Percentiles rank a stretch among this genome's conserved stretches.
Conservation (phyloP, 2,888 invertebrate species). For the Sturmia bella region DNA sequence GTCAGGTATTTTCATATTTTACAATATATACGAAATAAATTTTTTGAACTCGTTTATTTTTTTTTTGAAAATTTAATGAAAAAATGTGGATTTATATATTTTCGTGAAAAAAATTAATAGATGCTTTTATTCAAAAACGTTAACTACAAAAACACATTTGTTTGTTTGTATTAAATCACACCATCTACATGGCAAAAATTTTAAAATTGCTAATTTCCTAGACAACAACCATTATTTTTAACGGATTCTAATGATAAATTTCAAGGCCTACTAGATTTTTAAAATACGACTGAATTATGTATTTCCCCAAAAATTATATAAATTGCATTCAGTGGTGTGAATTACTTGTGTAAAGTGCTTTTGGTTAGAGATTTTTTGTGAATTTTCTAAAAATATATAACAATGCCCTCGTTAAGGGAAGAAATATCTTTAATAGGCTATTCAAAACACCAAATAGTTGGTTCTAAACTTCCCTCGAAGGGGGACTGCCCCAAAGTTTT, state of each 20-base stretch:
- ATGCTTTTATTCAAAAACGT: too few species aligned
- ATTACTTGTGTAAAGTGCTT: background rate
- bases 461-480: conserved; percentile 3
- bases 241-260: background rate
- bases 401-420: conserved; percentile 1
- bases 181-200: background rate
- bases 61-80: too few species aligned
- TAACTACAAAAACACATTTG: too few species aligned
- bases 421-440: background rate
- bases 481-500: conserved; percentile 1
- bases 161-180: too few species aligned
- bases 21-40: too few species aligned
- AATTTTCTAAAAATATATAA: background rate
- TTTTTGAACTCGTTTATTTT: too few species aligned
- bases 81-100: too few species aligned
- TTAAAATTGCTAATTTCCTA: background rate
- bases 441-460: background rate
- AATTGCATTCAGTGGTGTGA: conserved; percentile 5
- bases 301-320: background rate
- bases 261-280: too few species aligned
- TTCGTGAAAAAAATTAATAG: too few species aligned
- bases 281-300: background rate
- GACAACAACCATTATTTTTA: background rate
- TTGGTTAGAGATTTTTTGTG: background rate
- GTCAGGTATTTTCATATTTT: too few species aligned